Conservation (phyloP, 2,888 invertebrate genomes). For the Phragmatobia fuliginosa region DNA sequence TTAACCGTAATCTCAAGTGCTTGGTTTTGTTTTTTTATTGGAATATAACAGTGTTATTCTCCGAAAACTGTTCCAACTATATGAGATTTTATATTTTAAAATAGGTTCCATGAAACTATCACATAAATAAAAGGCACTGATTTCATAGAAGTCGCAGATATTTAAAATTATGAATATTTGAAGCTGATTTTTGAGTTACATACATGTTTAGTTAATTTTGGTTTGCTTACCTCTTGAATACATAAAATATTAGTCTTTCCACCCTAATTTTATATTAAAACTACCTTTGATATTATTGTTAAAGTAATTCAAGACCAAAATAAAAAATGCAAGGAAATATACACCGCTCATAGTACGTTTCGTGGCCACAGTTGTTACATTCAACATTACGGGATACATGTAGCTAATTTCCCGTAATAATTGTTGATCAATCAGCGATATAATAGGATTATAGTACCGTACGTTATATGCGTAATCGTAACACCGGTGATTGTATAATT, state of each 20-base stretch:
- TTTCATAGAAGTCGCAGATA: neutral
- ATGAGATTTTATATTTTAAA: neutral
- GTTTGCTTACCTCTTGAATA: neutral
- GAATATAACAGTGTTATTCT: neutral
- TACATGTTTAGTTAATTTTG: neutral
- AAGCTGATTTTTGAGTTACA: neutral
- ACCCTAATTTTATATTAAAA: neutral
- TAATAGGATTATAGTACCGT: conserved; percentile 8
- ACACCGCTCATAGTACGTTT: neutral
- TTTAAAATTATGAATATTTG: neutral
- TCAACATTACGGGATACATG: conserved; percentile 22
- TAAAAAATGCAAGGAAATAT: neutral
- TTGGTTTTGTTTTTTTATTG: too few species aligned
- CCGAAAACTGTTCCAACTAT: neutral
- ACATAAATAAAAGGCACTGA: neutral
- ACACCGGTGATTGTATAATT: neutral
- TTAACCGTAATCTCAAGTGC: too few species aligned
- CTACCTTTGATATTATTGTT: neutral
- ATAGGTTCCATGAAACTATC: neutral
- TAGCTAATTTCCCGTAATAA: conserved; percentile 12
- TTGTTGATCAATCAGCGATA: conserved; percentile 10
- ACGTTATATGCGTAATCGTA: neutral
- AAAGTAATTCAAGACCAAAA: neutral
- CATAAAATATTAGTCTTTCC: neutral
- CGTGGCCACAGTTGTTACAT: conserved; percentile 15